These are phyloP conservation scores for Xiphorhynchus erythropygius DNA, from an alignment of 2,797 vertebrate genomes.

Conservation along the genomic window DNA sequence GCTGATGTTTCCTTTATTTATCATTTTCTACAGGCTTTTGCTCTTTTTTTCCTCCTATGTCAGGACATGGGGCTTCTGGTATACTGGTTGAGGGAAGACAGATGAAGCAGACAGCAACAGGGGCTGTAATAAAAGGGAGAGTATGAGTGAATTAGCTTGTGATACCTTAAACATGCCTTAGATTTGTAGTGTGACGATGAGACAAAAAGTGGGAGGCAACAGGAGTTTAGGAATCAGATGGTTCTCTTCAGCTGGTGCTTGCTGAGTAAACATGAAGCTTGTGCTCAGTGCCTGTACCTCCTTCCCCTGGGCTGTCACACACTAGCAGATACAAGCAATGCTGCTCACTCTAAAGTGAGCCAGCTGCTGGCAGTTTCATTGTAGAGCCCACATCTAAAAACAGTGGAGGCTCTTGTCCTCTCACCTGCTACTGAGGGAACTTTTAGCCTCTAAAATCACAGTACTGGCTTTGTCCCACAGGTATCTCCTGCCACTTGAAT, in stretches of 20 bases:
- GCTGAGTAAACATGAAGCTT: neutral
- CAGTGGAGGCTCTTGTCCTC: neutral
- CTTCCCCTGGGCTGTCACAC: neutral
- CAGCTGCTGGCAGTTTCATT: neutral
- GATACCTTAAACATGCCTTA: neutral
- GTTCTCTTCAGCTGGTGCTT: neutral
- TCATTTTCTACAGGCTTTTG: neutral
- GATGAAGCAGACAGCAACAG: neutral
- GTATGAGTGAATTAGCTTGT: neutral
- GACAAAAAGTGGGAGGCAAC: neutral
- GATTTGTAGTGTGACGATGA: neutral
- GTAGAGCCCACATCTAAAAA: neutral
- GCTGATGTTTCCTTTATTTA: neutral
- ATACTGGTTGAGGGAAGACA: neutral
- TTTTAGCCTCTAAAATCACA: neutral
- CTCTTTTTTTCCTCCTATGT: fast-evolving
- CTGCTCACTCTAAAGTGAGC: neutral
- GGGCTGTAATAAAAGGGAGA: neutral
- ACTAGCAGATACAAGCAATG: neutral
- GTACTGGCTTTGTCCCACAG: neutral
- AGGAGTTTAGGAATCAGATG: neutral
- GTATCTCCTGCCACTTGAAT: neutral
- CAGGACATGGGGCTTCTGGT: neutral
- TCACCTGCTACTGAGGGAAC: neutral
- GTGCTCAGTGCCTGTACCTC: neutral